Conservation (phyloP, 2,113 vertebrate genomes). For the Microtus oregoni region DNA sequence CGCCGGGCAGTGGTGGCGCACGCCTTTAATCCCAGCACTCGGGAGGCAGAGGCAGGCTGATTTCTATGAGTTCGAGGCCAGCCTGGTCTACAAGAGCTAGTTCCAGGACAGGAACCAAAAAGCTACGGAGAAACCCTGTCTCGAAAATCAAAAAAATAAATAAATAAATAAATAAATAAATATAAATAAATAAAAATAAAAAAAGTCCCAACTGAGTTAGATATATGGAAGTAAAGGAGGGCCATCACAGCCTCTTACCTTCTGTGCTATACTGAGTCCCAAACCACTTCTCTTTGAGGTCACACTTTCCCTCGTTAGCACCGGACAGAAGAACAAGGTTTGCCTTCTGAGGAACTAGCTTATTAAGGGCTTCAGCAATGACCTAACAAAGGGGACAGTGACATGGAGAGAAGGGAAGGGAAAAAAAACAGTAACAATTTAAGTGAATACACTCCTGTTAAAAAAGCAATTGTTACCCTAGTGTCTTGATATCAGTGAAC, state of each 20-base stretch:
- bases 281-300: conserved; percentile 96
- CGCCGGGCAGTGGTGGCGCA: too few species aligned
- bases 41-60: too few species aligned
- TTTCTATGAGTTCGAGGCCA: too few species aligned
- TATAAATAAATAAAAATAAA: too few species aligned
- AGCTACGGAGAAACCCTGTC: too few species aligned
- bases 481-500: conserved; percentile 19
- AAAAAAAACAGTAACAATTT: conserved; percentile 1
- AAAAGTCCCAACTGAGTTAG: not conserved
- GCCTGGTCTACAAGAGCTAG: too few species aligned
- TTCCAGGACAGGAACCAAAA: too few species aligned
- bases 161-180: too few species aligned
- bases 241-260: conserved; percentile 86
- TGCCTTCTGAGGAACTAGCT: conserved; percentile 93
- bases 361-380: conserved; percentile 92
- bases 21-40: too few species aligned
- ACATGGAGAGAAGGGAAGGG: not conserved
- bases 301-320: conserved; percentile 94
- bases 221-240: not conserved
- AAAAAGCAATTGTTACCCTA: conserved; percentile 22
- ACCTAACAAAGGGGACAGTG: conserved; percentile 84
- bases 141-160: too few species aligned
- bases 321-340: conserved; percentile 96
- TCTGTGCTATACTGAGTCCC: conserved; percentile 96
- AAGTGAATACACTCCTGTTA: conserved; percentile 41